These are phyloP conservation scores for Megaceryle torquata DNA, from an alignment of 2,113 vertebrate species.

Conservation along the genomic window DNA sequence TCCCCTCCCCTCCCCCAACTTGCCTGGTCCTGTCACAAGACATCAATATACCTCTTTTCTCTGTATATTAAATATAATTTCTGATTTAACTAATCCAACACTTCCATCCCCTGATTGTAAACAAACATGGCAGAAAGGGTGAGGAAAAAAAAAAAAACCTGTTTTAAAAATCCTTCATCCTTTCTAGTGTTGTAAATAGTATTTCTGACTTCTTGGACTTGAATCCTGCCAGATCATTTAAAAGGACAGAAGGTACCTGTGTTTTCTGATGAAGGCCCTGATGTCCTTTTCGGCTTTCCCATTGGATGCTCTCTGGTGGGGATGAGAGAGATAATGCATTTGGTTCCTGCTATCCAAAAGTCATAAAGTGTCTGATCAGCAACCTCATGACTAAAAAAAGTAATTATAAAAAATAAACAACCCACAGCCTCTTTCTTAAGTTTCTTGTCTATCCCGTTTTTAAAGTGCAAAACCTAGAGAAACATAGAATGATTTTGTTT, in stretches of 20 bases:
- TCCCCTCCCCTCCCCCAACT: not conserved
- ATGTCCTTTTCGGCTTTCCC: not conserved
- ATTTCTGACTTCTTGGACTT: slow-evolving; percentile 34
- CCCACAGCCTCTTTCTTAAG: slow-evolving; percentile 1
- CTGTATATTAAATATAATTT: not conserved
- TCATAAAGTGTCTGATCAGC: slow-evolving; percentile 23
- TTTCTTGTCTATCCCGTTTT: not conserved
- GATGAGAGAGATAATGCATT: slow-evolving; percentile 2
- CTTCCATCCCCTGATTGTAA: slow-evolving; percentile 19
- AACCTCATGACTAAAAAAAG: slow-evolving; percentile 13
- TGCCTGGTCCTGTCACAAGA: not conserved
- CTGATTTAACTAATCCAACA: not conserved
- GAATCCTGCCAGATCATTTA: not conserved
- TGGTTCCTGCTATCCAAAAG: slow-evolving; percentile 35
- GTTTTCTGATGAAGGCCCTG: slow-evolving; percentile 20
- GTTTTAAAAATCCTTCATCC: not conserved
- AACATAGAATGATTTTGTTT: slow-evolving; percentile 52
- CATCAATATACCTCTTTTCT: not conserved
- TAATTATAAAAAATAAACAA: slow-evolving; percentile 37
- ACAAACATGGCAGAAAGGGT: slow-evolving; percentile 41
- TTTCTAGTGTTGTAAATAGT: slow-evolving; percentile 21
- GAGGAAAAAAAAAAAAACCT: not conserved
- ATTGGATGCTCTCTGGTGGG: slow-evolving; percentile 22
- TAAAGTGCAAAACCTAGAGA: slow-evolving; percentile 17
- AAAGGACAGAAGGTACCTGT: slow-evolving; percentile 70